These are phyloP conservation scores for Polymixis lichenea DNA, from an alignment of 2,888 invertebrate genomes.

Conservation along the genomic window DNA sequence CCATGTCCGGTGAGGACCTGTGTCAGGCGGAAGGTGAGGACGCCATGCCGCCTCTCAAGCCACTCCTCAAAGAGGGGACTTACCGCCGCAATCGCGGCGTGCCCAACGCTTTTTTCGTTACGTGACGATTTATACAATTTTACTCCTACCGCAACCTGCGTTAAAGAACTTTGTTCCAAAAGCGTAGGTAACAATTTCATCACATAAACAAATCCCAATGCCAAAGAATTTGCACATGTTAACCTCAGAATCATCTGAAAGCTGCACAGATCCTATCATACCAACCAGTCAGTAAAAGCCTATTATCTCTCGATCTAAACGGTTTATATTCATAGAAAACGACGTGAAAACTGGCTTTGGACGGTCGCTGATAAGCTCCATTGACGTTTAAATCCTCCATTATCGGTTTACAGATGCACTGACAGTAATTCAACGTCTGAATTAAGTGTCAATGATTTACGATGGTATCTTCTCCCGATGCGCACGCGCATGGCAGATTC, in stretches of 20 bases:
- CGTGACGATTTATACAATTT: too few species aligned
- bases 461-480: conserved; percentile 42
- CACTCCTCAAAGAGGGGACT: too few species aligned
- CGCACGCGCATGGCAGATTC: conserved; percentile 32
- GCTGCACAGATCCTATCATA: conserved; percentile 1
- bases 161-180: too few species aligned
- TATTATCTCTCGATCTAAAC: conserved; percentile 31
- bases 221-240: background rate
- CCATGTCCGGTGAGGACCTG: too few species aligned
- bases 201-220: background rate
- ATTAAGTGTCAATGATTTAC: conserved; percentile 43
- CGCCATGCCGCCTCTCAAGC: too few species aligned
- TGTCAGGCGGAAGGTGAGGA: too few species aligned
- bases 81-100: too few species aligned
- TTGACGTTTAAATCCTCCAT: conserved; percentile 45
- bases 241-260: background rate
- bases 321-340: conserved; percentile 22
- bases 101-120: too few species aligned
- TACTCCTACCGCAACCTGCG: too few species aligned
- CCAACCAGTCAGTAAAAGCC: background rate
- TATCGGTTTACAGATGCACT: conserved; percentile 43
- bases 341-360: conserved; percentile 22
- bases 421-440: conserved; percentile 50
- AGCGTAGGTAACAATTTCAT: too few species aligned
- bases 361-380: conserved; percentile 22